Evolutionary conservation across 2,888 invertebrate genomes (phyloP).

Genomic region (Drosophila nr. perissopoda): DNA sequence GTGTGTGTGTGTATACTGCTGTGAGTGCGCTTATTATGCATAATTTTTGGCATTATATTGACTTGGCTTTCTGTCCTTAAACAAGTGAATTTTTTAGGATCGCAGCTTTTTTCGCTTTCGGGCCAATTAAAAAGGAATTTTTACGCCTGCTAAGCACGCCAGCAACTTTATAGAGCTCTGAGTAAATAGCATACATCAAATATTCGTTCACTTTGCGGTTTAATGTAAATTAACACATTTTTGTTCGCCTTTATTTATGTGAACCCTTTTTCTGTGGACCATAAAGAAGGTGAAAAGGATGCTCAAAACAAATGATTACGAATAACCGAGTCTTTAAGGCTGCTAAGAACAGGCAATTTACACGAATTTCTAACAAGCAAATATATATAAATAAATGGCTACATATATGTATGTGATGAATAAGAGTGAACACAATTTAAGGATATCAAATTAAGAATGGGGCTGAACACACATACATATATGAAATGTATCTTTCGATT

Average conservation of each 20-base stretch:
- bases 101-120: not conserved
- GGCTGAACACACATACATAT: not conserved
- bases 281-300: not conserved
- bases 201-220: not conserved
- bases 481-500: not conserved
- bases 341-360: slow-evolving; percentile 8
- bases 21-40: slow-evolving; percentile 41
- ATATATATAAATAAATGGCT: not conserved
- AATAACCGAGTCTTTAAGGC: not conserved
- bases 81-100: slow-evolving; percentile 21
- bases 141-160: slow-evolving; percentile 12
- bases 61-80: slow-evolving; percentile 40
- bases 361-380: slow-evolving; percentile 9
- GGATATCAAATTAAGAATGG: not conserved
- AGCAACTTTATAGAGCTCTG: not conserved
- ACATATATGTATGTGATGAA: not conserved
- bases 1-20: not conserved
- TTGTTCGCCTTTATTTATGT: not conserved
- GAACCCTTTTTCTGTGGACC: slow-evolving; percentile 5
- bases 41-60: slow-evolving; percentile 54
- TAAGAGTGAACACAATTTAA: not conserved
- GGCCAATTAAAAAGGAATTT: slow-evolving; percentile 42
- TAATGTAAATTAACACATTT: slow-evolving; percentile 19
- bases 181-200: slow-evolving; percentile 3
- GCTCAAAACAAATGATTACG: not conserved